Evolutionary conservation across 1,140 invertebrate species (phyloP), one percentile per base, ranked within the genome.

Genomic region (Lycorma delicatula): DNA sequence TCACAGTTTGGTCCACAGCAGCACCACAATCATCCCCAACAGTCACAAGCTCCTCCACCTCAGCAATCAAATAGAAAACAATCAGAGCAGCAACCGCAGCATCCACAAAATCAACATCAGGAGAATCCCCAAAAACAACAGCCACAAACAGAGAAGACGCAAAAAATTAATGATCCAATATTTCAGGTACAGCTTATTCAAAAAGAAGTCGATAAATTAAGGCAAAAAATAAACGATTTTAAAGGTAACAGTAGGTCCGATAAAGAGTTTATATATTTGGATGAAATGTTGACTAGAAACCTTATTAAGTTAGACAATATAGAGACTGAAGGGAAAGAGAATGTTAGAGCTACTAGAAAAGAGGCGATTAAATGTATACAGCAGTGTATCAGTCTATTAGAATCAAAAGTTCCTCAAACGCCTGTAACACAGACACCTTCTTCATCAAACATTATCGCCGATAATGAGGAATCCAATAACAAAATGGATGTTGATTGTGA

Each of bases 211-310:
- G 78, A 87, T 25, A 80, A 85, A 22, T 75, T 93, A 1, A 84
- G 86, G 74, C 77, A 77, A 13, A 78, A 87, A 66, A 89, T 96
- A 6, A 85, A 90, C 60, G 75, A 80, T 52, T 95, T 89, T 67
- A 74, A 67, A 16, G 91, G 91, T 2, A 77, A 74, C 52, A 79
- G 79, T 3, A 80, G 82, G 63, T 80, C 80, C 62, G 87, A 93
- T 66, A 95, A 94, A 71, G 78, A 87, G 54, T 97, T 93, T 66
- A 76, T 89, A 26, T 93, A 85, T 70, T 71, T 97, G 38, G 93
- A 97, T 70, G 93, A 97, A 73, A 96, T 96, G 92, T 73, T 97
- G 13, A 97, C 93, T 1, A 81, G 93, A 38, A 89, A 91, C 69
- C 76, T 97, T 56, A 81, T 97, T 3, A 92, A 93, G 70, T 71